Conservation (phyloP, 1,140 invertebrate species). For the Tetramorium simillimum region DNA sequence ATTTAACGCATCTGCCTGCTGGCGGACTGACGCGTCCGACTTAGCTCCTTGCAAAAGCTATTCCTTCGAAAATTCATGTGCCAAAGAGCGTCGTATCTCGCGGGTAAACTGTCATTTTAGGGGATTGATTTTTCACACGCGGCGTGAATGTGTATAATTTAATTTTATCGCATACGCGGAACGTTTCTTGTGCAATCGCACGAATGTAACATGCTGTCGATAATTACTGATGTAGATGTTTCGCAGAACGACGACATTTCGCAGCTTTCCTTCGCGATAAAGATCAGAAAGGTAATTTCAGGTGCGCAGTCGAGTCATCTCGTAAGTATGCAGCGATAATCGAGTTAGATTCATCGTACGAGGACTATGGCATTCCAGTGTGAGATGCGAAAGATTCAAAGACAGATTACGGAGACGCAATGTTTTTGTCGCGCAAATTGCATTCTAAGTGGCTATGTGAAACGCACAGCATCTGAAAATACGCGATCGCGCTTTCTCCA, state of each 20-base stretch:
- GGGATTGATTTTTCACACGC: not conserved
- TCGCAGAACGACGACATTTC: not conserved
- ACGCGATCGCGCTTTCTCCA: constrained; percentile 29
- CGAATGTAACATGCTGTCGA: not conserved
- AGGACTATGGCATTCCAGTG: not conserved
- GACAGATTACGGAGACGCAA: not conserved
- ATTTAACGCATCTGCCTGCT: constrained; percentile 34
- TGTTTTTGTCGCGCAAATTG: constrained; percentile 17
- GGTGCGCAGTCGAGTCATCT: not conserved
- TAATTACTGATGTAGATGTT: constrained; percentile 1
- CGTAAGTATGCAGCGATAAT: not conserved
- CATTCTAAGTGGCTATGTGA: not conserved
- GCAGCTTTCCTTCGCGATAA: not conserved
- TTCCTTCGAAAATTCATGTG: not conserved
- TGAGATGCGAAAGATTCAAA: not conserved
- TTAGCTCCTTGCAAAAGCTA: not conserved
- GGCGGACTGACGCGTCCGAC: constrained; percentile 22
- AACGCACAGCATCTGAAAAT: constrained; percentile 28
- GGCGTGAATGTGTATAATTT: not conserved
- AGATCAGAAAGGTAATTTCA: not conserved
- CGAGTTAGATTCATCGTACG: not conserved
- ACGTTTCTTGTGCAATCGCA: not conserved
- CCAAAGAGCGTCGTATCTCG: not conserved
- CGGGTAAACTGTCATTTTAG: not conserved
- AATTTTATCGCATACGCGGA: not conserved